Percentiles rank a stretch among this genome's conserved stretches.
phyloP scores from a whole-genome alignment of 2,113 vertebrate genomes.

The Seriola dumerili region DNA sequence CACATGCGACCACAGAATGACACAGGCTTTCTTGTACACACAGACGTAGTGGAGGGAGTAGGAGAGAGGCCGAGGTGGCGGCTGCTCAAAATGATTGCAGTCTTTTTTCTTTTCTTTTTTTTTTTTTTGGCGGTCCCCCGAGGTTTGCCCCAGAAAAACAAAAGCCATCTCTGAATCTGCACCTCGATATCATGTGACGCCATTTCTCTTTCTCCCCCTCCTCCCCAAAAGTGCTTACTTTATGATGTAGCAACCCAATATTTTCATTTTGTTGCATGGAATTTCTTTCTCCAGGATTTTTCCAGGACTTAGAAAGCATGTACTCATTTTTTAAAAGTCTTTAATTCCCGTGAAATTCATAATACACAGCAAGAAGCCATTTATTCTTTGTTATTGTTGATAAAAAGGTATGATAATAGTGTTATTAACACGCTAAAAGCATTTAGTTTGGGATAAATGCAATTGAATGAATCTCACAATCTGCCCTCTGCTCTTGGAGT shows the following conservation, averaged over 20 bases:
- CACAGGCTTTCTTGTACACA: slow-evolving; percentile 12
- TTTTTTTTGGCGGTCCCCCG: slow-evolving; percentile 8
- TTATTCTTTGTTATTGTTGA: not conserved
- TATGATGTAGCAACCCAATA: slow-evolving; percentile 10
- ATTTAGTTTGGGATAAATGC: slow-evolving; percentile 1
- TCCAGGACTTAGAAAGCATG: not conserved
- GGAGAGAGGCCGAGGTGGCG: slow-evolving; percentile 25
- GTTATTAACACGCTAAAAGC: not conserved
- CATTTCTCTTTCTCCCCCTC: not conserved
- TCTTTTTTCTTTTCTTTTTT: not conserved
- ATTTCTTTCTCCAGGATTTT: not conserved
- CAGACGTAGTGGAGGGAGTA: slow-evolving; percentile 3
- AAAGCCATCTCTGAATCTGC: slow-evolving; percentile 34
- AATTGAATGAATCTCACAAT: slow-evolving; percentile 8
- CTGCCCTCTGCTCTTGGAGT: slow-evolving; percentile 20
- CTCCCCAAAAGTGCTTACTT: not conserved
- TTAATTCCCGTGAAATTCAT: slow-evolving; percentile 18
- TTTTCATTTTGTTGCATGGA: slow-evolving; percentile 7
- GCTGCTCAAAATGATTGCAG: slow-evolving; percentile 50
- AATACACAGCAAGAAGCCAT: not conserved
- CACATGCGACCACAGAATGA: slow-evolving; percentile 30
- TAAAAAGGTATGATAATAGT: not conserved
- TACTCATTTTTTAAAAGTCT: not conserved
- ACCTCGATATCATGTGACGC: not conserved
- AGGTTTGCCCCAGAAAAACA: slow-evolving; percentile 79